Base-by-base conservation (phyloP, 2,888 invertebrate genomes). In the Acleris emargana region DNA sequence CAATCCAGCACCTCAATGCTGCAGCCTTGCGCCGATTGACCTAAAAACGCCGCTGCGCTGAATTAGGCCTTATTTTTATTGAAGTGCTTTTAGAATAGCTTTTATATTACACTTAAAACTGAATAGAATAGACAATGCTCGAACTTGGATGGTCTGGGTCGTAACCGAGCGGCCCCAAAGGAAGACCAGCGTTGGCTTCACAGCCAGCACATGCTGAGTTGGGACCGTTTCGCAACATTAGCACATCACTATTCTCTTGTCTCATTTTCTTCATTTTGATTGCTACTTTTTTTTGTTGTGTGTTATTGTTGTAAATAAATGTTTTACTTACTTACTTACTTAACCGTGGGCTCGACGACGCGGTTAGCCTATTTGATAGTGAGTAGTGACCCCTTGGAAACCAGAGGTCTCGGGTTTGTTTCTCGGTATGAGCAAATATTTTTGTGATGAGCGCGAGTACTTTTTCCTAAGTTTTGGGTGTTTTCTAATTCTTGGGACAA, bases 11-110 rank as follows among this genome's bases (percentile, higher is more conserved):
- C 16, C 25, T 17, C 25, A 57, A 25, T 45, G 67, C 54, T 51
- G 67, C 70, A 70, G 72, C 85, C 86, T 84, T 80, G 86, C 79
- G 76, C 81, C 61, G 81, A 67, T 17, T 86, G 81, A 84, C 85
- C 85, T 77, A 82, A 80, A 81, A 80, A 75, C 72, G 61, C 25
- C 63, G 71, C 83, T 83, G 83, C 84, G 84, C 71, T 83, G 79
- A 70, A 78, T 67, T 28, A 67, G 71, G 68, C 60, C 63, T 45
- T 64, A 49, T 49, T 6, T 49, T 11, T 13, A 17, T 18, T 18
- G 20, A 4, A 49, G 11, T 13, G 13, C 38, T 38, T 38, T 38
- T 38, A 11, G 9, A 38, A 38, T 9, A 32, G 9, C 9, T 32
- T 32, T 32, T 0, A 32, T 32, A 32, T 32, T 9, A 32, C 9